Base-by-base conservation (phyloP, 2,888 invertebrate species). In the Acleris literana region DNA sequence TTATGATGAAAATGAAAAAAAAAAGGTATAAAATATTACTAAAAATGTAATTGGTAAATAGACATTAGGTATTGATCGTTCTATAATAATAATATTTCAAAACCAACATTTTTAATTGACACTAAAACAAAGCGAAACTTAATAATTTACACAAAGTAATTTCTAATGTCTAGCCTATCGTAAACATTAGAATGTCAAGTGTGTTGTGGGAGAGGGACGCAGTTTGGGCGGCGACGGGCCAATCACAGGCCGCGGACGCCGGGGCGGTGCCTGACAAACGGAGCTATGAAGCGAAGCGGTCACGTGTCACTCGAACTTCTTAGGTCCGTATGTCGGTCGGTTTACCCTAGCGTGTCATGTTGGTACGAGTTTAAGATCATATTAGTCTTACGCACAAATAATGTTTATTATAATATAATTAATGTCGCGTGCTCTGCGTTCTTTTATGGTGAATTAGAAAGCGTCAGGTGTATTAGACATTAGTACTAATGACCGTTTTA, bases 181-280 rank as follows among this genome's bases (percentile, higher is more conserved):
- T 82, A 87, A 90, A 90, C 88, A 89, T 90, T 89, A 88, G 87
- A 88, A 91, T 87, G 92, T 92, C 92, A 92, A 90, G 88, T 90
- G 74, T 90, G 73, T 71, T 72, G 78, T 71, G 83, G 80, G 85
- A 79, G 84, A 80, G 85, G 73, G 86, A 82, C 86, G 84, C 84
- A 88, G 87, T 89, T 85, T 85, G 89, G 88, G 90, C 90, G 90
- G 83, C 78, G 76, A 71, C 46, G 71, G 72, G 74, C 92, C 92
- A 92, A 92, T 92, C 78, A 80, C 79, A 73, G 75, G 72, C 74
- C 73, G 73, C 76, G 74, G 72, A 75, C 68, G 75, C 17, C 46
- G 76, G 90, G 91, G 91, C 90, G 89, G 87, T 78, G 79, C 87
- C 82, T 82, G 82, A 82, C 81, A 78, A 78, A 83, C 74, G 79